phyloP scores from a whole-genome alignment of 2,797 vertebrate species.

The Bradypodion ventrale region DNA sequence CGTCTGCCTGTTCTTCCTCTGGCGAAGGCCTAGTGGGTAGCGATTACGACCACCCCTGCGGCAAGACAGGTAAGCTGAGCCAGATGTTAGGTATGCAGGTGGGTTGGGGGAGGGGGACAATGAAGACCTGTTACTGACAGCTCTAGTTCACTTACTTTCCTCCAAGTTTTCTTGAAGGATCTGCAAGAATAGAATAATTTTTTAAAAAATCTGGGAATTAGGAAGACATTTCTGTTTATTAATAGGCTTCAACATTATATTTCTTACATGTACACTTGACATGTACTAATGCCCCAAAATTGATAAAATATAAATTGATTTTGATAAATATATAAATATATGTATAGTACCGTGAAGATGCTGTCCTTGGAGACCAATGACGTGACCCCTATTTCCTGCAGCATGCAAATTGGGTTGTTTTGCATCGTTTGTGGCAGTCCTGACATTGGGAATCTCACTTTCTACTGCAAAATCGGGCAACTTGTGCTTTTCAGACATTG shows the following conservation, averaged over 20 bases:
- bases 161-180: background rate
- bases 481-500: too few species aligned
- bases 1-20: constrained; percentile 56
- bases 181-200: background rate
- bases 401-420: background rate
- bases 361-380: background rate
- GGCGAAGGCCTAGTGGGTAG: constrained; percentile 54
- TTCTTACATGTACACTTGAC: background rate
- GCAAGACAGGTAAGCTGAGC: constrained; percentile 47
- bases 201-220: background rate
- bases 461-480: background rate
- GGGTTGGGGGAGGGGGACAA: constrained; percentile 13
- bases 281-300: background rate
- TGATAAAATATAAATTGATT: background rate
- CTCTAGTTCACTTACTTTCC: background rate
- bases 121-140: background rate
- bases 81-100: constrained; percentile 41
- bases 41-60: constrained; percentile 50
- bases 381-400: background rate
- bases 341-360: background rate
- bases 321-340: too few species aligned
- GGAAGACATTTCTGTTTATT: background rate
- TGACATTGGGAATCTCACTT: background rate
- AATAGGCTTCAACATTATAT: background rate
- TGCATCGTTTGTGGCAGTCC: background rate